Evolutionary conservation across 2,888 invertebrate genomes (phyloP).

Genomic region (Polyploca ridens): DNA sequence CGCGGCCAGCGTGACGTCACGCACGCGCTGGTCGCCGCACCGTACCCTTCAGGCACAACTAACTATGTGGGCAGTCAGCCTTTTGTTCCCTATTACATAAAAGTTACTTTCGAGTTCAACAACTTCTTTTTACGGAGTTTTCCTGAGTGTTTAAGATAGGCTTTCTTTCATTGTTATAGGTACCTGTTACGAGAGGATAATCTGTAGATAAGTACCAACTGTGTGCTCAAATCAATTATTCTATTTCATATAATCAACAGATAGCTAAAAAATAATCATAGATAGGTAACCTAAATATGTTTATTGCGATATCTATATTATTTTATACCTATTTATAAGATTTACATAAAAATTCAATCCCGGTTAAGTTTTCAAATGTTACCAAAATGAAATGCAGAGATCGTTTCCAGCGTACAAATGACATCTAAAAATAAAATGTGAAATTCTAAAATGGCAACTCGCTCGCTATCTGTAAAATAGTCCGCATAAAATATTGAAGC

Average conservation of each 20-base stretch:
- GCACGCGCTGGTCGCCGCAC: background rate
- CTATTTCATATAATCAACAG: too few species aligned
- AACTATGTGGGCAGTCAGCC: background rate
- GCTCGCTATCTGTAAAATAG: constrained; percentile 3
- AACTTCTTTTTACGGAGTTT: background rate
- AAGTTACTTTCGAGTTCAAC: background rate
- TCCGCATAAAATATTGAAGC: constrained; percentile 3
- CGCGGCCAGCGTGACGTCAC: background rate
- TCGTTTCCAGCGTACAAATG: background rate
- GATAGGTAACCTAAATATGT: too few species aligned
- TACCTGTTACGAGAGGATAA: background rate
- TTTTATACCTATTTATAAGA: too few species aligned
- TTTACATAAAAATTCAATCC: background rate
- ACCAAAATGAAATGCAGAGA: background rate
- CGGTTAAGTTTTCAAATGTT: background rate
- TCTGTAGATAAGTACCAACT: too few species aligned
- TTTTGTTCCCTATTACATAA: background rate
- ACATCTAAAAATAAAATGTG: background rate
- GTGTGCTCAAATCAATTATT: too few species aligned
- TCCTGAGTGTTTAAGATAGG: background rate
- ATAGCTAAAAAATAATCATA: too few species aligned
- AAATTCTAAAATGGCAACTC: constrained; percentile 5
- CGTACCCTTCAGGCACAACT: background rate
- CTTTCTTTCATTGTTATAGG: background rate
- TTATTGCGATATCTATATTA: too few species aligned